These are phyloP conservation scores for Tachyglossus aculeatus DNA, from an alignment of 2,797 vertebrate genomes.

Conservation along the genomic window DNA sequence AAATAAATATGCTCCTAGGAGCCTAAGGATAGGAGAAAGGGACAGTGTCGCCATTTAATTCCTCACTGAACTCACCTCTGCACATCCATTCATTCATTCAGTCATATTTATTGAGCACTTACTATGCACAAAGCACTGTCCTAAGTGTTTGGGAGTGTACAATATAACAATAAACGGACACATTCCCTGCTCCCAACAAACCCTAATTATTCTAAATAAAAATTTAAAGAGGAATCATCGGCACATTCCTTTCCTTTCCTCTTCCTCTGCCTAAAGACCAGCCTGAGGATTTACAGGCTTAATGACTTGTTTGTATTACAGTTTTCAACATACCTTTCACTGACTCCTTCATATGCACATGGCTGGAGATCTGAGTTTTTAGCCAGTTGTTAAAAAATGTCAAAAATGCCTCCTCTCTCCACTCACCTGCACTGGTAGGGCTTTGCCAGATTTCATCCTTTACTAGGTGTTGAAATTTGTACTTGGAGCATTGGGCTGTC, in stretches of 20 bases:
- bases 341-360: fast-evolving
- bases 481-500: not conserved
- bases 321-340: not conserved
- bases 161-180: too few species aligned
- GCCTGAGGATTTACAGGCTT: not conserved
- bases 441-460: not conserved
- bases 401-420: not conserved
- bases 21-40: too few species aligned
- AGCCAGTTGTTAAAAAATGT: not conserved
- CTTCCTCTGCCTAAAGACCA: not conserved
- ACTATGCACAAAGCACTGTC: too few species aligned
- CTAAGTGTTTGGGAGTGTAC: too few species aligned
- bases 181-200: too few species aligned
- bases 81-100: too few species aligned
- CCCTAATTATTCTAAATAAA: not conserved
- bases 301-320: not conserved
- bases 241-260: not conserved
- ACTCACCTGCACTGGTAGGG: conserved; percentile 11
- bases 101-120: too few species aligned
- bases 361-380: not conserved
- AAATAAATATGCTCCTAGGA: too few species aligned
- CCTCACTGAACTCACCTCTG: not conserved
- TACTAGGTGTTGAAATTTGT: not conserved
- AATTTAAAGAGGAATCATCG: not conserved
- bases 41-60: too few species aligned